Evolutionary conservation across 2,113 vertebrate genomes (phyloP).

Genomic region (Bettongia penicillata): DNA sequence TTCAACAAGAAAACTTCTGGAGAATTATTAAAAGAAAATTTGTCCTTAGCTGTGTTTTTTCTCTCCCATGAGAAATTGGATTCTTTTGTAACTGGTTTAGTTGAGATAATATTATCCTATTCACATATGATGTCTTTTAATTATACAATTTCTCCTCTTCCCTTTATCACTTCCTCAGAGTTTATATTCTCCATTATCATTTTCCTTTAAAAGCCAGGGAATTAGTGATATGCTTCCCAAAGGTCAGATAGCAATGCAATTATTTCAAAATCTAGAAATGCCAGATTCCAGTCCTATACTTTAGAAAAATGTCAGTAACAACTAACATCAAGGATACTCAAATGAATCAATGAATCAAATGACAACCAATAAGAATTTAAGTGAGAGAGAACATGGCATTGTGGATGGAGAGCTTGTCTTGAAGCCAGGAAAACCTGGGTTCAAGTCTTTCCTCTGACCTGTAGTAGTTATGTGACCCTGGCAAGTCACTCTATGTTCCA

Average conservation of each 20-base stretch:
- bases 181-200: neutral
- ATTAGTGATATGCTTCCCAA: neutral
- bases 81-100: constrained; percentile 39
- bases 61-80: neutral
- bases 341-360: neutral
- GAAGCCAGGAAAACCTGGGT: neutral
- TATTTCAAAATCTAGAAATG: neutral
- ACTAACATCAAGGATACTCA: neutral
- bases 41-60: constrained; percentile 23
- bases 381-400: neutral
- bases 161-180: neutral
- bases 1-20: constrained; percentile 35
- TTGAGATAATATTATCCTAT: neutral
- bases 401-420: neutral
- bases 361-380: neutral
- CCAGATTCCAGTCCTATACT: neutral
- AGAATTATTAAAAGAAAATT: constrained; percentile 60
- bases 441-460: neutral
- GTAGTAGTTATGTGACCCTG: neutral
- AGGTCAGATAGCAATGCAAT: neutral
- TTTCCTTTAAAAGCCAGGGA: neutral
- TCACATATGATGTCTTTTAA: constrained; percentile 1
- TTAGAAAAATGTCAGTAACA: neutral
- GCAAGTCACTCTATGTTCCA: neutral
- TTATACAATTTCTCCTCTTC: neutral